Conservation (phyloP, 2,113 vertebrate species). For the Forbesichthys papilliferus region DNA sequence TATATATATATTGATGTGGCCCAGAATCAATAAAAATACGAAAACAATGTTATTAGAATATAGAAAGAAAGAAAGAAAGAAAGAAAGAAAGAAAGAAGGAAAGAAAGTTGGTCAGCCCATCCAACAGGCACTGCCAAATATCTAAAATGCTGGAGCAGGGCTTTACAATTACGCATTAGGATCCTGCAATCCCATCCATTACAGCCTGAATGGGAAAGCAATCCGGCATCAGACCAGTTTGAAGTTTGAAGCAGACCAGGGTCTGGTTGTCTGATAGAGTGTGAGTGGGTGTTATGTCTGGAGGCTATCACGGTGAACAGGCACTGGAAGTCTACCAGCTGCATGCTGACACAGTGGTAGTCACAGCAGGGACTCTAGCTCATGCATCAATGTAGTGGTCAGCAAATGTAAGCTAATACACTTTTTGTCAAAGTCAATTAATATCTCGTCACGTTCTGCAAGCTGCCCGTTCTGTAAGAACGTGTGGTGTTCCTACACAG, state of each 20-base stretch:
- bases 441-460: too few species aligned
- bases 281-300: constrained; percentile 41
- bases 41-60: not conserved
- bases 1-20: too few species aligned
- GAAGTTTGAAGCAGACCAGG: constrained; percentile 42
- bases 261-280: constrained; percentile 20
- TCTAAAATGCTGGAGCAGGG: not conserved
- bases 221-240: constrained; percentile 14
- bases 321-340: constrained; percentile 28
- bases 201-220: constrained; percentile 8
- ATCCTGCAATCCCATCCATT: constrained; percentile 21
- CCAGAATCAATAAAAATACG: not conserved
- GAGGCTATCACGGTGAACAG: constrained; percentile 40
- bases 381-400: too few species aligned
- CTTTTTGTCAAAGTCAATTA: too few species aligned
- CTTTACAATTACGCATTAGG: constrained; percentile 6
- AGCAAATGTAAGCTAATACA: too few species aligned
- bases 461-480: too few species aligned
- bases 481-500: too few species aligned
- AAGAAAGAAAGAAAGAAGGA: too few species aligned
- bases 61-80: not conserved
- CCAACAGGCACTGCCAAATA: constrained; percentile 1
- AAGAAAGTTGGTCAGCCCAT: not conserved
- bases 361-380: too few species aligned
- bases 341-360: not conserved